Conservation (phyloP, 2,113 vertebrate species). For the Himantopus leucocephalus region DNA sequence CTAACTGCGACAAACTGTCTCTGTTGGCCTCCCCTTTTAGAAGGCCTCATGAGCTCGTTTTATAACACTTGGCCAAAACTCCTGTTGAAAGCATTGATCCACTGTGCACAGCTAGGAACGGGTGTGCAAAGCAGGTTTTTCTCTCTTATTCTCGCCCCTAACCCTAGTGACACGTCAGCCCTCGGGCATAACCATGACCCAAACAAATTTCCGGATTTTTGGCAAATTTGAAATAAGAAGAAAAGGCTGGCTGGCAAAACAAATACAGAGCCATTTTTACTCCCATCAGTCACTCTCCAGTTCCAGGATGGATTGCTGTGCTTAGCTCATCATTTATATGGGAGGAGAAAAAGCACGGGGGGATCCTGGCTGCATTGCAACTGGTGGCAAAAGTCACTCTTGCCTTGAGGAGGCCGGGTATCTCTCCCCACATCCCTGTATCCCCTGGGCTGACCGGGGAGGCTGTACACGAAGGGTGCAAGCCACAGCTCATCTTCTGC, state of each 20-base stretch:
- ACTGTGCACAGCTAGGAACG: rapidly evolving
- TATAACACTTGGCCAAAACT: background rate
- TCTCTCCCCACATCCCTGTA: background rate
- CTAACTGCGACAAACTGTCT: background rate
- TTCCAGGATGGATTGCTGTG: background rate
- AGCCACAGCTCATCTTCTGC: background rate
- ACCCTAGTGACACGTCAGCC: background rate
- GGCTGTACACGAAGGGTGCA: background rate
- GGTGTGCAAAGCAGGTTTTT: background rate
- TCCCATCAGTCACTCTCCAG: background rate
- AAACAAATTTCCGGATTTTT: background rate
- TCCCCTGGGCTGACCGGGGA: background rate
- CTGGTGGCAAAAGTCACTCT: background rate
- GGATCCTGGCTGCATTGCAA: background rate
- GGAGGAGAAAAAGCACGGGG: background rate
- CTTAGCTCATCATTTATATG: background rate
- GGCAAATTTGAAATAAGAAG: background rate
- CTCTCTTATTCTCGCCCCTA: background rate
- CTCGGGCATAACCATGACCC: background rate
- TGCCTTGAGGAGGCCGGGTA: background rate
- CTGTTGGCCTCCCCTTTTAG: background rate
- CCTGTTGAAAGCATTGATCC: background rate
- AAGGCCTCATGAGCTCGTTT: background rate
- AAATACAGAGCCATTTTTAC: background rate
- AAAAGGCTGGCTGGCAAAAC: background rate